Base-by-base conservation (phyloP, 2,888 invertebrate species). In the Spialia ferax region DNA sequence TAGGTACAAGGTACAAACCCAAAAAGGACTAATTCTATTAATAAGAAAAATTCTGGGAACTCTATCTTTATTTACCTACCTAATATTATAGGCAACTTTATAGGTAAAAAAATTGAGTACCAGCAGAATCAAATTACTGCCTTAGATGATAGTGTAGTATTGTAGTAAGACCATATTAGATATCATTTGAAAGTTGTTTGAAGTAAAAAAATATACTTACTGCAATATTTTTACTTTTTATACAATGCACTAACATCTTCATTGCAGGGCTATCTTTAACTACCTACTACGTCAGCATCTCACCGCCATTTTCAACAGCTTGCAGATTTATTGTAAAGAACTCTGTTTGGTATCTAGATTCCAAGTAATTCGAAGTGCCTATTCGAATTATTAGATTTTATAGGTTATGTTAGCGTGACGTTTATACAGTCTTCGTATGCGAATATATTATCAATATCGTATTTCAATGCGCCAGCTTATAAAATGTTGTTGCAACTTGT, bases 171-270 rank as follows among this genome's bases (percentile, higher is more conserved):
- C 2, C 7, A 32, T 7, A 32, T 7, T 32, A 32, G 32, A 7
- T 32, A 32, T 8, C 1, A 32, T 1, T 32, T 8, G 6, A 7
- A 32, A 1, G 10, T 32, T 32, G 32, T 32, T 8, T 32, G 32
- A 32, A 38, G 7, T 38, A 13, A 38, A 29, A 6, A 26, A 32
- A 32, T 35, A 35, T 35, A 11, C n/a, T n/a, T n/a, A n/a, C n/a
- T n/a, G 35, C 35, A 35, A 57, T 57, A 35, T 56, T 56, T 42
- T 22, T 13, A 42, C 6, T 13, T 26, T 45, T 10, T 60, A 59
- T n/a, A 59, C 59, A 60, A 29, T 60, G 45, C 26, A 60, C 45
- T 60, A 60, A 60, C 60, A 60, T 60, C 60, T 60, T 48, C 60
- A 60, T 60, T 60, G 15, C 60, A 60, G 60, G 60, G 29, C 18